These are phyloP conservation scores for Sinelater perroti DNA, from an alignment of 2,888 invertebrate species.

Conservation along the genomic window DNA sequence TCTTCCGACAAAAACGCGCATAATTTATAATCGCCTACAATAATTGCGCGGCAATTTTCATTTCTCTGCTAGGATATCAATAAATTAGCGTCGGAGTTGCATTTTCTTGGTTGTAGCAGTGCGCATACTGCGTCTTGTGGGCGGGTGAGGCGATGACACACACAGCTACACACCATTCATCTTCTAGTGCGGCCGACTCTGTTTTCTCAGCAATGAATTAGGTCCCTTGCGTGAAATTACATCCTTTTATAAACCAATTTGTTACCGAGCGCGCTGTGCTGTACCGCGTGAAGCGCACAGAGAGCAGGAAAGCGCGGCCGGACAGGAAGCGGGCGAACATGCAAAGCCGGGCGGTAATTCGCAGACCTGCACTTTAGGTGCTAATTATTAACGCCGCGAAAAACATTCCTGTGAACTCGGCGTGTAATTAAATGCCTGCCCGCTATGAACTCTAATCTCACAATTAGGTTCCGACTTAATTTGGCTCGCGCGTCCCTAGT, in stretches of 20 bases:
- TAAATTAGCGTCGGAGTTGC: conserved; percentile 39
- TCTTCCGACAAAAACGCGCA: conserved; percentile 6
- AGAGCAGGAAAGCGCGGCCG: too few species aligned
- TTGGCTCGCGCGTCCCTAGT: too few species aligned
- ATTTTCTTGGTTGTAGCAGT: conserved; percentile 17
- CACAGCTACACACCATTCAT: conserved; percentile 39
- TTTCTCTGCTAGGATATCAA: conserved; percentile 17
- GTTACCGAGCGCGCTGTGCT: too few species aligned
- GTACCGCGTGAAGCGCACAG: too few species aligned
- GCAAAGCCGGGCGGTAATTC: too few species aligned
- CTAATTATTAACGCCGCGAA: neutral
- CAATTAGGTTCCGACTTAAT: too few species aligned
- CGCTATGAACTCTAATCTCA: too few species aligned
- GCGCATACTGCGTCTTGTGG: conserved; percentile 35
- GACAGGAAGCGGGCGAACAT: too few species aligned
- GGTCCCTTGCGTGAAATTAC: conserved; percentile 24
- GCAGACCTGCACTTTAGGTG: neutral
- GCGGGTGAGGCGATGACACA: conserved; percentile 41
- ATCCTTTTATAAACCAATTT: conserved; percentile 11
- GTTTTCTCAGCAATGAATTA: conserved; percentile 32
- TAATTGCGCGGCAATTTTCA: conserved; percentile 7
- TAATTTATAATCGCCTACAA: conserved; percentile 15
- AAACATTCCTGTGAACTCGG: neutral
- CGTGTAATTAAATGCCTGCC: neutral
- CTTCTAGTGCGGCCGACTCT: conserved; percentile 32